A percentile compares a stretch with the other conserved stretches of the same genome.
Conservation (phyloP, 2,888 invertebrate genomes). For the Apodemia duryi region DNA sequence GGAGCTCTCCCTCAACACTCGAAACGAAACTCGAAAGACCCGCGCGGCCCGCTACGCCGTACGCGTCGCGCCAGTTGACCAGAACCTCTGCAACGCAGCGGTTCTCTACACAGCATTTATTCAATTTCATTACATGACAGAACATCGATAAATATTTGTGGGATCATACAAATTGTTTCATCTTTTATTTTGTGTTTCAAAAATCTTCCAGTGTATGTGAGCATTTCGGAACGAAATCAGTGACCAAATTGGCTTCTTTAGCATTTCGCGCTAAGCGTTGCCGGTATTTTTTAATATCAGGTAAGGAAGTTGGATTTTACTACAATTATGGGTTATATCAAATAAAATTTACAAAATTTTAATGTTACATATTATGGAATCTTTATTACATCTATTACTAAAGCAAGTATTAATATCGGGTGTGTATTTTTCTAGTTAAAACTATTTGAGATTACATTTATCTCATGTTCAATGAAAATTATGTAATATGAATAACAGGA, state of each 20-base stretch:
- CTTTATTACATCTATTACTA: too few species aligned
- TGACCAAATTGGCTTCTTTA: conserved; percentile 45
- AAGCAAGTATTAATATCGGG: too few species aligned
- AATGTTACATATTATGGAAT: background rate
- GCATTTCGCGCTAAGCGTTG: conserved; percentile 49
- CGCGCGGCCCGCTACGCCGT: conserved; percentile 27
- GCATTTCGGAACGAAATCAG: conserved; percentile 42
- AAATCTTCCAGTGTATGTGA: conserved; percentile 46
- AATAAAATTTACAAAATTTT: background rate
- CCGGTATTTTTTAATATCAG: conserved; percentile 52
- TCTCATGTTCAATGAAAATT: background rate
- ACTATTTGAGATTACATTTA: background rate
- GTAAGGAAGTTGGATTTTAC: conserved; percentile 43
- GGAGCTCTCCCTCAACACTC: conserved; percentile 9
- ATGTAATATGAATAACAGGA: background rate
- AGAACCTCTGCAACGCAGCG: conserved; percentile 68
- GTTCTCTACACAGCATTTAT: conserved; percentile 39
- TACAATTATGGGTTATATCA: background rate
- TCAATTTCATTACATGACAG: conserved; percentile 23
- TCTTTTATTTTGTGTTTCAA: conserved; percentile 25
- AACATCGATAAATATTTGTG: conserved; percentile 28
- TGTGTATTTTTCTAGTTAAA: too few species aligned
- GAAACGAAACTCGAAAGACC: conserved; percentile 18
- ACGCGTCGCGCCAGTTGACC: conserved; percentile 50
- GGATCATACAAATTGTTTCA: conserved; percentile 22